A percentile compares a stretch with the other conserved stretches of the same genome.
Conservation (phyloP, 2,888 invertebrate species). For the Torymus texanus region DNA sequence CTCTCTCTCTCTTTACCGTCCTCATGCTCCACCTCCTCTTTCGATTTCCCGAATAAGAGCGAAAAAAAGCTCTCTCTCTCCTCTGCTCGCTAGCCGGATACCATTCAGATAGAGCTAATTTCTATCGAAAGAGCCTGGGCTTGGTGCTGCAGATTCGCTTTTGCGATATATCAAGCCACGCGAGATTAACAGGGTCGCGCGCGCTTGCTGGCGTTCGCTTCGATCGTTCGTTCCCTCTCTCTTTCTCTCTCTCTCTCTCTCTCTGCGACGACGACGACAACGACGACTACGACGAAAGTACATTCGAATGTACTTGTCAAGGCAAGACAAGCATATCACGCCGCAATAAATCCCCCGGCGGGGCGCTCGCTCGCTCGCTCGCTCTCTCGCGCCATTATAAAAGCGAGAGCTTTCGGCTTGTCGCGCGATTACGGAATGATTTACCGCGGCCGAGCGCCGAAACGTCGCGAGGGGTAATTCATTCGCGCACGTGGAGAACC, state of each 20-base stretch:
- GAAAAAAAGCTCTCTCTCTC: background rate
- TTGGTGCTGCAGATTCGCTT: no score
- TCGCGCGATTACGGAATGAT: conserved; percentile 58
- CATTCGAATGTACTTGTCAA: conserved; percentile 54
- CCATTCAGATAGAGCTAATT: conserved; percentile 39
- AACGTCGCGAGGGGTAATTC: conserved; percentile 46
- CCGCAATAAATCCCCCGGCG: conserved; percentile 44
- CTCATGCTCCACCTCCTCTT: background rate
- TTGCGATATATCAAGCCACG: background rate
- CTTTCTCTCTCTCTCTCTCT: no score
- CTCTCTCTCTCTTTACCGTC: background rate
- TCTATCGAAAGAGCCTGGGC: conserved; percentile 11
- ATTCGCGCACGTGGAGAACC: conserved; percentile 26
- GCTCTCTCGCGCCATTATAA: conserved; percentile 46
- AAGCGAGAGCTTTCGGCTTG: conserved; percentile 57
- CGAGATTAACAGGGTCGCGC: background rate
- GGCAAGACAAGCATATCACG: conserved; percentile 53
- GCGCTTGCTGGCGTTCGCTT: no score
- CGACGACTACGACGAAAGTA: conserved; percentile 35
- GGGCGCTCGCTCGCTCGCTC: background rate
- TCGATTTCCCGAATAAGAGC: conserved; percentile 18
- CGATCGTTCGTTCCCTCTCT: no score
- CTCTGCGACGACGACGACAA: no score
- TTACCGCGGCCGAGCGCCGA: conserved; percentile 45
- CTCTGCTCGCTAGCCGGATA: conserved; percentile 1